Conservation (phyloP, 2,113 vertebrate genomes). For the Hippoglossus stenolepis region DNA sequence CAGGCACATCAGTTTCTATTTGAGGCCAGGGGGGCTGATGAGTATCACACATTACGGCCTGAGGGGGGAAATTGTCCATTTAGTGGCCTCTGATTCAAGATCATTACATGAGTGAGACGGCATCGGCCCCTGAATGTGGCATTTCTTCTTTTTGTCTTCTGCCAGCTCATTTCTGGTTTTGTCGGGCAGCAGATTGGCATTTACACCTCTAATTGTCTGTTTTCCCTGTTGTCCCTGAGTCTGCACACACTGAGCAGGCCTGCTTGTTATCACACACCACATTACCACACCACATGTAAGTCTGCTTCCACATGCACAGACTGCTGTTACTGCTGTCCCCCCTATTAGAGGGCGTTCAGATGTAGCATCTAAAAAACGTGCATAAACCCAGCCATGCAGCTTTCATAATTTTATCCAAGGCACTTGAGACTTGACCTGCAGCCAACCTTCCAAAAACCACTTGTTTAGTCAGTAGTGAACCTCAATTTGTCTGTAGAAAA, state of each 20-base stretch:
- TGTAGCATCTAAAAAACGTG: too few relatives aligned
- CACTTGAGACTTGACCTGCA: not conserved
- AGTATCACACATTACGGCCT: constrained; percentile 52
- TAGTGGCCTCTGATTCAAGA: constrained; percentile 51
- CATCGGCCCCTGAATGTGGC: constrained; percentile 5
- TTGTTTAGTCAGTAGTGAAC: not conserved
- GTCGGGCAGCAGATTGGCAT: constrained; percentile 48
- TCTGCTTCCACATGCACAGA: not conserved
- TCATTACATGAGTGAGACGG: constrained; percentile 43
- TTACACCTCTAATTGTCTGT: constrained; percentile 27
- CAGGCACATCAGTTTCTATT: constrained; percentile 47
- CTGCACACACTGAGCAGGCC: not conserved
- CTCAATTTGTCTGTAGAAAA: not conserved
- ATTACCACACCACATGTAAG: not conserved
- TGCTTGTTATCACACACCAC: not conserved
- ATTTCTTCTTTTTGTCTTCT: constrained; percentile 1
- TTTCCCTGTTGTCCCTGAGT: not conserved
- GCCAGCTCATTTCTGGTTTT: constrained; percentile 39
- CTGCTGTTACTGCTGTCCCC: not conserved
- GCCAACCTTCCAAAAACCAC: not conserved
- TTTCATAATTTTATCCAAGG: not conserved
- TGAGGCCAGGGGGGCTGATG: constrained; percentile 55
- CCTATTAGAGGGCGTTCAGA: too few relatives aligned
- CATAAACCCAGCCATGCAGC: too few relatives aligned
- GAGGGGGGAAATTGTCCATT: constrained; percentile 28